Base-by-base conservation (phyloP, 2,888 invertebrate species). In the Agrenia bidenticulata region DNA sequence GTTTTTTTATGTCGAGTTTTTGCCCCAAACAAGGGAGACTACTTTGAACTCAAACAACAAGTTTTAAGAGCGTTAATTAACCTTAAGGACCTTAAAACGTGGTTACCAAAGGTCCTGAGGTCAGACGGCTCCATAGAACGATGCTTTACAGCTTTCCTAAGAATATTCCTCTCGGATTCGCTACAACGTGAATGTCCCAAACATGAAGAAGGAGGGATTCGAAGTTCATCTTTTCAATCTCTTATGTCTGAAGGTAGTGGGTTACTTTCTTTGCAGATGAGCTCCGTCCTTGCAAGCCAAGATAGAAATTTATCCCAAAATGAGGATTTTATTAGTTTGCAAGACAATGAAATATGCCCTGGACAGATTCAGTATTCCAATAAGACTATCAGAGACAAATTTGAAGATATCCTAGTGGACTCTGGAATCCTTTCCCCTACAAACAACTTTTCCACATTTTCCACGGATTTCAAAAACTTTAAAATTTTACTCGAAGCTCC, bases 81-180 rank as follows among this genome's bases (percentile, higher is more conserved):
- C 0, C 67, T 66, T 19, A 70, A 73, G 7, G 67, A 66, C 58
- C 42, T 73, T 1, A 45, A 59, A 39, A 49, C 39, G 1, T 76
- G 76, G 76, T 65, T 76, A 1, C 73, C 74, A 19, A 74, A 72
- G 64, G 74, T 76, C 13, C 49, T 74, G 13, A 64, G 69, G 17
- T 59, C 61, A 26, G 74, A 76, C 50, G 74, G 70, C 19, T 62
- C 69, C 37, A 63, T 73, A 50, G 74, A 74, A 60, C 39, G 73
- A 41, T 73, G 73, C 54, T 73, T 76, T 61, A 74, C 74, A 15
- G 73, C 76, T 9, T 76, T 76, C 45, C 55, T 74, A 23, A 61
- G 74, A 45, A 65, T 76, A 41, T 76, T 73, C 41, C n/a, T 74
- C 45, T 67, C 63, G 1, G 66, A 70, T 56, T 73, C 73, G 5